Conservation (phyloP, 2,797 vertebrate genomes). For the Myotis myotis region DNA sequence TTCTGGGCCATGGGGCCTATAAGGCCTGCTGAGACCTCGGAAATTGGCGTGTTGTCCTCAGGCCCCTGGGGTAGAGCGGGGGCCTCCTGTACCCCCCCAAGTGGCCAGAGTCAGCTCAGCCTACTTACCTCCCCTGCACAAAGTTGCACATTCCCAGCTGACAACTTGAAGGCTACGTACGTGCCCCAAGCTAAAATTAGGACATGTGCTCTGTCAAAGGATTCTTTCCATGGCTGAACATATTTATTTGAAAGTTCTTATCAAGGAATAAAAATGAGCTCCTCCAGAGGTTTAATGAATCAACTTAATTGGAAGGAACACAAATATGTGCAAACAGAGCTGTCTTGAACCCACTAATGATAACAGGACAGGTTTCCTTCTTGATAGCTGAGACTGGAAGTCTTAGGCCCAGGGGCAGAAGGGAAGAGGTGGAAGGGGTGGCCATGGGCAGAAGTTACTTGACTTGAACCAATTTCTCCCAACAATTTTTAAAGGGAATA, state of each 20-base stretch:
- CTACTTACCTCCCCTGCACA: not conserved
- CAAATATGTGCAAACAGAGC: not conserved
- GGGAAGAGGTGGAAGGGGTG: not conserved
- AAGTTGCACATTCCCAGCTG: not conserved
- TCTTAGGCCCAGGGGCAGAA: not conserved
- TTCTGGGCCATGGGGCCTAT: not conserved
- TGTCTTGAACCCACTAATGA: not conserved
- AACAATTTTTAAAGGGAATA: not conserved
- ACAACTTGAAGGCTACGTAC: not conserved
- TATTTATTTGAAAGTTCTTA: constrained; percentile 57
- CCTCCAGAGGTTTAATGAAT: not conserved
- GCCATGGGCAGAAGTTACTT: not conserved
- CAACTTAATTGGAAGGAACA: constrained; percentile 10
- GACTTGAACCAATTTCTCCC: not conserved
- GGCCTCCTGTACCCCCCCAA: not conserved
- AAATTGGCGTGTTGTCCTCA: not conserved
- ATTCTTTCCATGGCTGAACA: constrained; percentile 26
- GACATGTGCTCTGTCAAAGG: not conserved
- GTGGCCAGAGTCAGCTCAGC: not conserved
- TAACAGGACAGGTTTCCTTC: not conserved
- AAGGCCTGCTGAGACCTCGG: not conserved
- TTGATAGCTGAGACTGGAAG: not conserved
- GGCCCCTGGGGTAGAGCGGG: not conserved
- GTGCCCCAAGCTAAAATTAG: constrained; percentile 8
- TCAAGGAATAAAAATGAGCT: constrained; percentile 32